phyloP scores from a whole-genome alignment of 2,113 vertebrate species.

The Percina caprodes region DNA sequence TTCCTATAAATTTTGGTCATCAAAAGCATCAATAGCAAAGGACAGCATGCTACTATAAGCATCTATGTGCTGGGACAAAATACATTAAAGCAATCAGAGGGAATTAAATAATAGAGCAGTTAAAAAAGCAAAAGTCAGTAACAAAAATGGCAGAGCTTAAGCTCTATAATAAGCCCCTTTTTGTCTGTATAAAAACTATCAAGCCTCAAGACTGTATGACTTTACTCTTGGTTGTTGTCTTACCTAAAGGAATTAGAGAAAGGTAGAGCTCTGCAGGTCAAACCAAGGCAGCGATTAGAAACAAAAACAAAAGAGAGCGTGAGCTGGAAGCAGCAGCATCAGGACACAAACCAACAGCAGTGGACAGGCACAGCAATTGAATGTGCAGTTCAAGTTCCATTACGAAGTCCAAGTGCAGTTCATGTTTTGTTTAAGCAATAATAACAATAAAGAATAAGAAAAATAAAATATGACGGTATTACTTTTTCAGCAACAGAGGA shows the following conservation, averaged over 20 bases:
- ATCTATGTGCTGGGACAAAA: neutral
- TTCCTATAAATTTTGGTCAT: neutral
- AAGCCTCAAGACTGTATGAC: neutral
- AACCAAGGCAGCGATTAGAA: conserved; percentile 80
- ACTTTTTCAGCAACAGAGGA: neutral
- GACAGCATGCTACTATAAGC: neutral
- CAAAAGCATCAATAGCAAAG: neutral
- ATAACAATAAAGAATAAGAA: neutral
- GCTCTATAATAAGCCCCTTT: neutral
- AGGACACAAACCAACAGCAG: neutral
- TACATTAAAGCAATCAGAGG: neutral
- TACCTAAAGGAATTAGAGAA: conserved; percentile 98
- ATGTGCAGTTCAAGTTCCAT: no score
- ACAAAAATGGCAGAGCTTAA: conserved; percentile 1
- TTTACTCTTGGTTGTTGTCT: conserved; percentile 67
- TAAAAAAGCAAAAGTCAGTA: neutral
- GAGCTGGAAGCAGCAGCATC: conserved; percentile 51
- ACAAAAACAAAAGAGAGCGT: conserved; percentile 16
- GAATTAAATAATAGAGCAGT: neutral
- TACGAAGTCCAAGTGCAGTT: no score
- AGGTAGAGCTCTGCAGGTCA: conserved; percentile 91
- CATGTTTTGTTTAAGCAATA: no score
- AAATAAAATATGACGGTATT: neutral
- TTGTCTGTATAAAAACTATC: neutral
- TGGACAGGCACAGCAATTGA: neutral